Evolutionary conservation across 2,888 invertebrate species (phyloP).

Genomic region (Tinea trinotella): DNA sequence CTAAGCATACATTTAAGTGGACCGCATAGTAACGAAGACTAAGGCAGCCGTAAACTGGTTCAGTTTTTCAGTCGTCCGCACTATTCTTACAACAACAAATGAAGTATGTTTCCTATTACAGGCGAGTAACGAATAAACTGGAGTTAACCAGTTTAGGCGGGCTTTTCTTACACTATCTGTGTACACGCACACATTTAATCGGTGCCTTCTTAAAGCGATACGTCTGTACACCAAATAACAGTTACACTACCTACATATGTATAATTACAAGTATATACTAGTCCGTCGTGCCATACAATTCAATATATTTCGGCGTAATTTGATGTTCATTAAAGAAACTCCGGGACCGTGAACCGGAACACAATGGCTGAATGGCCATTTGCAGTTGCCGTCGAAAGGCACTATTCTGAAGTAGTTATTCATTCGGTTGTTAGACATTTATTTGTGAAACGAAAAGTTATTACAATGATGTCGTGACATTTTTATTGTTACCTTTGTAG

Average conservation of each 20-base stretch:
- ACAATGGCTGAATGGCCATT: conserved; percentile 72
- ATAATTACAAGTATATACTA: conserved; percentile 26
- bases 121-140: no score
- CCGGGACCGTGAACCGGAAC: conserved; percentile 71
- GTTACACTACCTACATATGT: conserved; percentile 56
- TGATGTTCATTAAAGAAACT: conserved; percentile 71
- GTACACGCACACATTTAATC: no score
- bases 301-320: conserved; percentile 71
- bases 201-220: no score
- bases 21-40: no score
- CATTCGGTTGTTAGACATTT: conserved; percentile 55
- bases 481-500: no score
- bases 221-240: conserved; percentile 45
- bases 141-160: no score
- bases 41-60: no score
- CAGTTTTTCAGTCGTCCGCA: no score
- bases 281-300: conserved; percentile 62
- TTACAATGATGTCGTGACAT: conserved; percentile 17
- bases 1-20: no score
- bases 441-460: conserved; percentile 58
- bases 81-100: no score
- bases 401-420: conserved; percentile 59
- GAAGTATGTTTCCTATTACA: no score
- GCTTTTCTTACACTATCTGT: no score
- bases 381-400: conserved; percentile 66